Evolutionary conservation across 2,113 vertebrate species (phyloP).

Genomic region (Macrotis lagotis): DNA sequence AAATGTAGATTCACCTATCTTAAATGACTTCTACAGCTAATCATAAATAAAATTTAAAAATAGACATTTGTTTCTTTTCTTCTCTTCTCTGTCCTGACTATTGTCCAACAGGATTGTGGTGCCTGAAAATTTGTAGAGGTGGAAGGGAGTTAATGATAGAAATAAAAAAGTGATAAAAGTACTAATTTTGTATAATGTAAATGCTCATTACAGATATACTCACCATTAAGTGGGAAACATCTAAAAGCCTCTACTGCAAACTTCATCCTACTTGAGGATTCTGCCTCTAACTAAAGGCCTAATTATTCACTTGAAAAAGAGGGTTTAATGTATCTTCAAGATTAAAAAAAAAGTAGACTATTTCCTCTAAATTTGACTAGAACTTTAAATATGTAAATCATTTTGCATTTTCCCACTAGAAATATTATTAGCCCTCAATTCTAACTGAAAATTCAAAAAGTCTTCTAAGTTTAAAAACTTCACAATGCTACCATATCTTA

Average conservation of each 20-base stretch:
- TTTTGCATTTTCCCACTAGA: slow-evolving; percentile 17
- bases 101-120: slow-evolving; percentile 25
- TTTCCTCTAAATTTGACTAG: slow-evolving; percentile 17
- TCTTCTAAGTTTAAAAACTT: slow-evolving; percentile 41
- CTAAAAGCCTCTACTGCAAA: neutral
- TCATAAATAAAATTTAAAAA: neutral
- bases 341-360: neutral
- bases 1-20: neutral
- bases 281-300: slow-evolving; percentile 7
- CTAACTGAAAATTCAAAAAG: slow-evolving; percentile 38
- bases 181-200: slow-evolving; percentile 52
- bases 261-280: slow-evolving; percentile 7
- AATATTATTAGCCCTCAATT: slow-evolving; percentile 15
- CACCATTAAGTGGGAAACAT: slow-evolving; percentile 12
- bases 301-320: slow-evolving; percentile 23
- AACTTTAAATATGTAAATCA: slow-evolving; percentile 23
- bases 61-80: neutral
- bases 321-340: neutral
- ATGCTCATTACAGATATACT: slow-evolving; percentile 29
- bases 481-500: slow-evolving; percentile 30
- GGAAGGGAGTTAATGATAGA: slow-evolving; percentile 17
- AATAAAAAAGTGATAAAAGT: slow-evolving; percentile 27
- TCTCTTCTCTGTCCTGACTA: neutral
- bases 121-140: slow-evolving; percentile 12
- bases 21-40: neutral